Conservation (phyloP, 2,797 vertebrate genomes). For the Cynopterus sphinx region DNA sequence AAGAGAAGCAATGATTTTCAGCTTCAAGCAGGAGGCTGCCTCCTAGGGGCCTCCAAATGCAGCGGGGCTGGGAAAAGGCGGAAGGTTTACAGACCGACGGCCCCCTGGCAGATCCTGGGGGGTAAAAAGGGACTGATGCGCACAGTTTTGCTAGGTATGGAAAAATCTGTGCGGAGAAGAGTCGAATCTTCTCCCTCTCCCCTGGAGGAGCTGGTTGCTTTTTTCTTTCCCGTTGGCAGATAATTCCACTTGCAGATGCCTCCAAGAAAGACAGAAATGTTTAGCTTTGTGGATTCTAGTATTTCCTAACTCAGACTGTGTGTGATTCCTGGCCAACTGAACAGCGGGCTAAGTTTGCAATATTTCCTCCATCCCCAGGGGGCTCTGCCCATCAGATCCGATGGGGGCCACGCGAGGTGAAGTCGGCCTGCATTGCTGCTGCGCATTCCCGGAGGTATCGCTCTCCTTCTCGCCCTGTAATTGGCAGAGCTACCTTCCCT, state of each 20-base stretch:
- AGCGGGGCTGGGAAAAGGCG: not conserved
- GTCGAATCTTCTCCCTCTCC: not conserved
- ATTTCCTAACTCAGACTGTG: not conserved
- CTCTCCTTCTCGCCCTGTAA: not conserved
- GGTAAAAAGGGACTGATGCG: not conserved
- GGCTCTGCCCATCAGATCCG: not conserved
- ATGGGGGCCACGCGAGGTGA: not conserved
- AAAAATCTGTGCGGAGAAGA: not conserved
- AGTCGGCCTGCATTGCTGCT: not conserved
- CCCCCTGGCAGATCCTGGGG: not conserved
- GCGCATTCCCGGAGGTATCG: not conserved
- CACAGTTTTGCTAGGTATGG: not conserved
- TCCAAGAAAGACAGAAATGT: conserved; percentile 21
- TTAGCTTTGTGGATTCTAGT: conserved; percentile 17
- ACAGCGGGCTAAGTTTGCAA: not conserved
- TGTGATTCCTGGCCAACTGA: not conserved
- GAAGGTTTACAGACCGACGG: conserved; percentile 13
- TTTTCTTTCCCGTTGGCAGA: not conserved
- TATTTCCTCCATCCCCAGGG: not conserved
- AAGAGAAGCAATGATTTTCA: conserved; percentile 52
- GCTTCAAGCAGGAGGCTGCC: conserved; percentile 20
- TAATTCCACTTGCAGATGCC: conserved; percentile 49
- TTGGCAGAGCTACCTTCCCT: not conserved
- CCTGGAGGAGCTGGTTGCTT: conserved; percentile 47
- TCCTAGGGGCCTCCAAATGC: not conserved